Evolutionary conservation across 1,140 invertebrate species (phyloP).

Genomic region (Zelostemma sp.): DNA sequence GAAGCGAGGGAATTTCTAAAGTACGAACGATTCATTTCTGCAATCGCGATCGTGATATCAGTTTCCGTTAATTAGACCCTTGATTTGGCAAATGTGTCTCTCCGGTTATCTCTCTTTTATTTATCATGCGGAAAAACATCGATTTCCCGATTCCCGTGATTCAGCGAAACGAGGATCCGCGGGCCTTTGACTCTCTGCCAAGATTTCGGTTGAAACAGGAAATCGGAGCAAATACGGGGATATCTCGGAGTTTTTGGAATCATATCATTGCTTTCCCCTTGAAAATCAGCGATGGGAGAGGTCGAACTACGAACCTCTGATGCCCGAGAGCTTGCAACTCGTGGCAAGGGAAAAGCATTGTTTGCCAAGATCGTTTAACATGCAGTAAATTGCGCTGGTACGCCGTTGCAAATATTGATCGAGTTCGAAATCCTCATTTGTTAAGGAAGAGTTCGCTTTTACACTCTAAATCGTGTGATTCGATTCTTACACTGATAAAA

Average conservation of each 20-base stretch:
- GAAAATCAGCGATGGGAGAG: background rate
- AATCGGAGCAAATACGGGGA: background rate
- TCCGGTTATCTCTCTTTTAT: conserved; percentile 18
- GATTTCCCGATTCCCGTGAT: conserved; percentile 3
- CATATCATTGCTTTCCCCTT: background rate
- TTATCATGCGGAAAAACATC: conserved; percentile 15
- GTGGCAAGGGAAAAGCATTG: conserved; percentile 5
- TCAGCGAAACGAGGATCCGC: background rate
- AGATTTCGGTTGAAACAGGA: background rate
- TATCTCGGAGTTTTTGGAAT: background rate
- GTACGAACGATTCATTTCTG: background rate
- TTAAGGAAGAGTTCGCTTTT: too few relatives aligned
- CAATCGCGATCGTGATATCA: conserved; percentile 6
- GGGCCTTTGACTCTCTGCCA: background rate
- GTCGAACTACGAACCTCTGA: conserved; percentile 3
- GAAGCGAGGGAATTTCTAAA: conserved; percentile 2
- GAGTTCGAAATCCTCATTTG: too few relatives aligned
- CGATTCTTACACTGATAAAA: too few relatives aligned
- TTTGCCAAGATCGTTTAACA: conserved; percentile 9
- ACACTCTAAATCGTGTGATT: too few relatives aligned
- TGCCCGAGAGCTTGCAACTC: background rate
- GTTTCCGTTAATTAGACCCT: conserved; percentile 11
- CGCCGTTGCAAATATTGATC: too few relatives aligned
- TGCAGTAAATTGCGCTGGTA: conserved; percentile 5
- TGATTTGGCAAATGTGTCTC: conserved; percentile 1